Conservation (phyloP, 2,113 vertebrate genomes). For the zebrafish (Danio rerio) region DNA sequence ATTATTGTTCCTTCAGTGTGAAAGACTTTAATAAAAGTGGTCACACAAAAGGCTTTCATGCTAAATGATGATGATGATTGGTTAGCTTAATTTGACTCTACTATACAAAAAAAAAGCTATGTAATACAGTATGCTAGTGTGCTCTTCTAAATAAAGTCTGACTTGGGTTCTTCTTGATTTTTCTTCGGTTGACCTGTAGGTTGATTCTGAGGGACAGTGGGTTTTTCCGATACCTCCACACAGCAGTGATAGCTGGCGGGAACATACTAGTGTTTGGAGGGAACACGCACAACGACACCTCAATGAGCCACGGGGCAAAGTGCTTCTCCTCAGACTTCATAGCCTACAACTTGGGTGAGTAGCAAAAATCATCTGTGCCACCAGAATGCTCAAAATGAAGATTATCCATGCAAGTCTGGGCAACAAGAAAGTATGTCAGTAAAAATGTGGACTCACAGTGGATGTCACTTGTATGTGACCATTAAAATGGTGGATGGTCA, state of each 20-base stretch:
- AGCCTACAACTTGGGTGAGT: constrained; percentile 92
- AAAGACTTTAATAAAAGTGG: no score
- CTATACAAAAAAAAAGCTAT: not conserved
- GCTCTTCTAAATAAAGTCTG: not conserved
- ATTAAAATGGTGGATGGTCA: no score
- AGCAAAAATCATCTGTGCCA: not conserved
- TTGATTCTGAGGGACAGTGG: constrained; percentile 91
- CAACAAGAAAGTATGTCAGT: not conserved
- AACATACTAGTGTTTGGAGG: constrained; percentile 96
- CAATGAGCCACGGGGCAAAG: constrained; percentile 96
- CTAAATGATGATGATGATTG: no score
- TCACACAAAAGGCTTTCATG: no score
- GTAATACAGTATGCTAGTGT: not conserved
- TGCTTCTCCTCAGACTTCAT: constrained; percentile 98
- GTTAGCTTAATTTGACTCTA: not conserved
- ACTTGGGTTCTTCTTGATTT: not conserved
- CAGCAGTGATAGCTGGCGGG: constrained; percentile 89
- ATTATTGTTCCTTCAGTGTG: no score
- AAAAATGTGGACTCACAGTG: no score
- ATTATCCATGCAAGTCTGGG: not conserved
- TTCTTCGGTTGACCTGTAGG: constrained; percentile 72
- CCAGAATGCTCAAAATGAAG: not conserved
- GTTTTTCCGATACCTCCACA: constrained; percentile 95
- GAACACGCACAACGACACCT: constrained; percentile 98
- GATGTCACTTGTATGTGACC: no score